Conservation (phyloP, 2,797 vertebrate genomes). For the Falco naumanni region DNA sequence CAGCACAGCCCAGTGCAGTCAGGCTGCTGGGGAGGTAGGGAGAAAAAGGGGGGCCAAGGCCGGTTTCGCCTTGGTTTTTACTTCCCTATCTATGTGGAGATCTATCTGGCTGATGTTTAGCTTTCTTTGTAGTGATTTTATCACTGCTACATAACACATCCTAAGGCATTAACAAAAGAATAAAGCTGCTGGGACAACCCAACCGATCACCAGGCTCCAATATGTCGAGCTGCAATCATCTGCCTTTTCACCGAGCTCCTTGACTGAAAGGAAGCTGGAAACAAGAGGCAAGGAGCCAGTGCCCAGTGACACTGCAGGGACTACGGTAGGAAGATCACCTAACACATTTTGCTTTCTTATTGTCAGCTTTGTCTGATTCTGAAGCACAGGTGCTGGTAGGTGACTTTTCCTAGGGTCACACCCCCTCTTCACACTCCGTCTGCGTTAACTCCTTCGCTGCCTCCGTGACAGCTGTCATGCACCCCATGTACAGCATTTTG, state of each 20-base stretch:
- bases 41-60: not conserved
- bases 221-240: slow-evolving; percentile 67
- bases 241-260: slow-evolving; percentile 71
- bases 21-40: not conserved
- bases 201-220: slow-evolving; percentile 74
- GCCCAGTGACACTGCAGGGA: slow-evolving; percentile 75
- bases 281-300: slow-evolving; percentile 78
- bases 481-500: not conserved
- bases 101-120: slow-evolving; percentile 61
- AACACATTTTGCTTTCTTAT: slow-evolving; percentile 75
- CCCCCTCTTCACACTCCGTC: slow-evolving; percentile 35
- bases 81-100: slow-evolving; percentile 25
- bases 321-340: slow-evolving; percentile 77
- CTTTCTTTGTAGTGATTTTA: slow-evolving; percentile 63
- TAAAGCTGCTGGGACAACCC: slow-evolving; percentile 70
- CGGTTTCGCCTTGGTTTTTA: not conserved
- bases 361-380: slow-evolving; percentile 72
- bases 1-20: not conserved
- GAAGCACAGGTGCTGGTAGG: slow-evolving; percentile 58
- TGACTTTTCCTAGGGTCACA: slow-evolving; percentile 7
- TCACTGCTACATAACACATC: slow-evolving; percentile 66
- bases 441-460: not conserved
- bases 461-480: not conserved
- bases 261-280: slow-evolving; percentile 76
- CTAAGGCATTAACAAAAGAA: slow-evolving; percentile 71